Evolutionary conservation across 2,113 vertebrate species (phyloP).

Genomic region (Picathartes gymnocephalus): DNA sequence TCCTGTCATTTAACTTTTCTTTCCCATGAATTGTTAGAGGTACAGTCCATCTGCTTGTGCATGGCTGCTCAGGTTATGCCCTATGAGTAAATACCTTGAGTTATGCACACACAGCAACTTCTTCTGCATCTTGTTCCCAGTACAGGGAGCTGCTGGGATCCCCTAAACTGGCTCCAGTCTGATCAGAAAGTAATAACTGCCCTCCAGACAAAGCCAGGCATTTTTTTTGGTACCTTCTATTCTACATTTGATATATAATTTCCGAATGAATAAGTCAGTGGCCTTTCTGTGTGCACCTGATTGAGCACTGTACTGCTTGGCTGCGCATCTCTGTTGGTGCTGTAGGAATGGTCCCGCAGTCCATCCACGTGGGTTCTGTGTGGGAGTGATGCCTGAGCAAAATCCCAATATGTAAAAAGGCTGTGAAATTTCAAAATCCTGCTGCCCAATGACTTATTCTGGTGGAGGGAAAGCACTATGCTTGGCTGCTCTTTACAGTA

Average conservation of each 20-base stretch:
- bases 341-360: not conserved
- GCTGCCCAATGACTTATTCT: not conserved
- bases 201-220: not conserved
- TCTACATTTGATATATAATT: not conserved
- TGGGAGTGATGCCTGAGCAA: not conserved
- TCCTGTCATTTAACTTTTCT: not conserved
- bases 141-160: not conserved
- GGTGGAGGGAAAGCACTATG: not conserved
- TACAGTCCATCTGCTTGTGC: not conserved
- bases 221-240: not conserved
- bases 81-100: not conserved
- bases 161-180: not conserved
- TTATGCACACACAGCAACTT: not conserved
- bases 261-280: not conserved
- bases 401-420: not conserved
- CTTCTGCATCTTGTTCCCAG: not conserved
- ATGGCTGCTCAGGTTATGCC: not conserved
- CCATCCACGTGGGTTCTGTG: not conserved
- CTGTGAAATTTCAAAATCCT: not conserved
- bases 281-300: not conserved
- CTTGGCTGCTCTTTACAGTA: not conserved
- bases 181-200: not conserved
- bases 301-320: not conserved
- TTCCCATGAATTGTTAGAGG: not conserved
- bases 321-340: not conserved